Evolutionary conservation across 1,140 invertebrate genomes (phyloP), one percentile per base, ranked within the genome.

Genomic region (Drosophila virilis): DNA sequence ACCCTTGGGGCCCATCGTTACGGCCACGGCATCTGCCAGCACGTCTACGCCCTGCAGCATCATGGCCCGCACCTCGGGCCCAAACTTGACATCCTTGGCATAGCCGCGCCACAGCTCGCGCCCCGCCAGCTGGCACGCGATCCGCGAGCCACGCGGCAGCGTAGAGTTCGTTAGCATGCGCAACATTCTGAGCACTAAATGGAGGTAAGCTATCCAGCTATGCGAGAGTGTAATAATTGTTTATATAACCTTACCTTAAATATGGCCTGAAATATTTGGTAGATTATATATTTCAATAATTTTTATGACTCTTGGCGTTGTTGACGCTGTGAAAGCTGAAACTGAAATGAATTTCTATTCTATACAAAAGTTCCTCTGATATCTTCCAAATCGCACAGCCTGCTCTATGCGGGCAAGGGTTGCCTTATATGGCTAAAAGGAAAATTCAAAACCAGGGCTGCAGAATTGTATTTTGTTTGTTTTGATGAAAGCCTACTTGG

Each of bases 1-100:
- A 48, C 99, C 99, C 95, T 99, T 99, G 60, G 99, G 99, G 33
- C 99, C 99, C 98, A 99, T 99, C 40, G 99, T 99, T 17, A 99
- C 98, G 7, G 99, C 98, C 13, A 99, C 99, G 35, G 98, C 98
- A 94, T 99, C 98, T 45, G 99, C 98, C 15, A 99, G 94, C 9
- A 99, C 95, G 93, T 99, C 98, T 8, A 99, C 98, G 54, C 99
- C 99, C 92, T 98, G 97, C n/a, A 99, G 94, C 98, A 99, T 99
- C 60, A 98, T 93, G 15, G 97, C 97, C 85, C 99, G 93, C 33
- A 99, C 98, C 93, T 99, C 99, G 60, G 97, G 94, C 3, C 99
- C 99, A 93, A 99, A 99, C 89, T 97, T 96, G 4, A 99, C 97
- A 93, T 99, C 99, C 94, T 99, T 99, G 42, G 98, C 83, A 46